Evolutionary conservation across 2,888 invertebrate genomes (phyloP), one percentile per base, ranked within the genome.

Genomic region (Andricus curvator): DNA sequence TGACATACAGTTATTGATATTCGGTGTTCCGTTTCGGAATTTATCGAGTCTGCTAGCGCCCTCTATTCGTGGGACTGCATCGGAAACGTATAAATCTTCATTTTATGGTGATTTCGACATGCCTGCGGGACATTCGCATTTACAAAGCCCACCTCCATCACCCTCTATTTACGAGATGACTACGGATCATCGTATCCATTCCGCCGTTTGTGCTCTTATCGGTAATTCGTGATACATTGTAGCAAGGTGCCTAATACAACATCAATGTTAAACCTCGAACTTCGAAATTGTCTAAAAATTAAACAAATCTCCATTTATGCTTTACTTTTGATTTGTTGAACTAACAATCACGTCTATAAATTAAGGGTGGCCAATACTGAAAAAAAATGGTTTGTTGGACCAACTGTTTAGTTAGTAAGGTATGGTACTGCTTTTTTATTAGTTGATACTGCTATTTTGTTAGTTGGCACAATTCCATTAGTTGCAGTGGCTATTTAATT

Each of bases 11-110:
- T 74, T 74, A 74, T 56, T 51, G 74, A 74, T 74, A 74, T 74
- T 56, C 56, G n/a, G 33, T 74, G 33, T 74, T 74, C 56, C 74
- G 74, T 56, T 74, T 56, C 56, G 2, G 56, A 56, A 74, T 74
- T 74, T 74, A 74, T 56, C n/a, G 74, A 74, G 51, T 56, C 11
- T 20, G 51, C 33, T 74, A 11, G 9, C 74, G 20, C n/a, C 51
- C 74, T 56, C 20, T 74, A 13, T 70, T 4, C 25, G 33, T 20
- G 44, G 62, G 65, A 77, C 79, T 78, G 51, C 77, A 82, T 82
- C 79, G 82, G 81, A 80, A 83, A 82, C 81, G 81, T 80, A 83
- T 84, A 84, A 84, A 84, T 84, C 84, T 77, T 76, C 80, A 65
- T 78, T 83, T 82, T 76, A 67, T 66, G 80, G 74, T 74, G 51